Evolutionary conservation across 1,140 invertebrate species (phyloP), one percentile per base, ranked within the genome.

Genomic region (Saccostrea echinata): DNA sequence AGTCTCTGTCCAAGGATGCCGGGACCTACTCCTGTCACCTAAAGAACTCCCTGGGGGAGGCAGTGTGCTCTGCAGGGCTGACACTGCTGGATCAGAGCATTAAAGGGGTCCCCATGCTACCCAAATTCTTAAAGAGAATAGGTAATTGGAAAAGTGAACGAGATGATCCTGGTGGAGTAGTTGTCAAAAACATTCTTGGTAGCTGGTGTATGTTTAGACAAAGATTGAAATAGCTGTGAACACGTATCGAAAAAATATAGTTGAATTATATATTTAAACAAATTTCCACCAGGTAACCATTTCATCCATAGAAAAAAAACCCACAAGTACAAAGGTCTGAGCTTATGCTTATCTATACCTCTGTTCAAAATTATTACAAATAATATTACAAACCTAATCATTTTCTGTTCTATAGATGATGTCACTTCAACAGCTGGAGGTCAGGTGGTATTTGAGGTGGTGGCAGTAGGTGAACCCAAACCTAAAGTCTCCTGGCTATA

Each of bases 401-500:
- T 21, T 4, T 52, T 52, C 43, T 51, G 18, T 83, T 53, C 16
- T 21, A 35, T 92, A 53, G 90, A 86, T 84, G 93, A 94, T 86
- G 84, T 88, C 21, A 91, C 91, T 30, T 89, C 90, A 0, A 90
- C 92, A 82, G 88, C 93, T 90, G 93, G 93, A 43, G 92, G 91
- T 18, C 91, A 91, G 30, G 91, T 91, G 27, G 92, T 91, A n/a
- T 92, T 94, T 88, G 91, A 94, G 43, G 92, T 92, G 55, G 91
- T 91, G 12, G 91, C 94, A 13, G 90, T 91, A 21, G 94, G 94
- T 21, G 91, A 92, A 35, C 94, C 93, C 24, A 90, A 89, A 64
- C 93, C 94, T 0, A 92, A 93, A 35, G 92, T 94, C 33, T 87
- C 90, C n/a, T 94, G 94, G 94, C 90, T 87, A 90, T 96, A 95